phyloP scores from a whole-genome alignment of 2,888 invertebrate species.

The Caenorhabditis sp. region DNA sequence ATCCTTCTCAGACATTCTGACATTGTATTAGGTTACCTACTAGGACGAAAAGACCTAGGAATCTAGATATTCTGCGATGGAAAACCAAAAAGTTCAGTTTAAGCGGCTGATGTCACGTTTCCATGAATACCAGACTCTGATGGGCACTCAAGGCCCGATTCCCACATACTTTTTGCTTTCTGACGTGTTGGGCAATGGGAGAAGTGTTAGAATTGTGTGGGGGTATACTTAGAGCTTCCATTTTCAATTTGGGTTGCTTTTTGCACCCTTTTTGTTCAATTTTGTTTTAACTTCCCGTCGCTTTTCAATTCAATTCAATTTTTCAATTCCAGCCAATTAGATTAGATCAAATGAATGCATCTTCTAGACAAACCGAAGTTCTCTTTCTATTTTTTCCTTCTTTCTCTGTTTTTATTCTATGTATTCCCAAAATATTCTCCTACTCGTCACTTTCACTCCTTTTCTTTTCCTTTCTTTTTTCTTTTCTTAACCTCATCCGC shows the following conservation, averaged over 20 bases:
- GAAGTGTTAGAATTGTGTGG: neutral
- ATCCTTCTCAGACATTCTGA: constrained; percentile 15
- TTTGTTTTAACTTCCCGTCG: too few relatives aligned
- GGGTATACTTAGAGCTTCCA: neutral
- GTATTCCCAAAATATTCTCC: constrained; percentile 9
- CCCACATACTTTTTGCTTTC: constrained; percentile 5
- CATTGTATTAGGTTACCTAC: constrained; percentile 1
- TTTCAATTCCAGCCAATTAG: too few relatives aligned
- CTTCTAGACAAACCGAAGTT: too few relatives aligned
- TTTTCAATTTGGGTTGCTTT: too few relatives aligned
- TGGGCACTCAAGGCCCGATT: neutral
- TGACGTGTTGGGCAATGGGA: constrained; percentile 14
- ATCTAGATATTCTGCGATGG: neutral
- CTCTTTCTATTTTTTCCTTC: neutral
- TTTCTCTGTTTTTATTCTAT: constrained; percentile 8
- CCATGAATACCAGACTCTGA: constrained; percentile 15
- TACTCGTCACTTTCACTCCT: constrained; percentile 8
- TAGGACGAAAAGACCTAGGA: neutral
- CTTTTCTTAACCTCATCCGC: constrained; percentile 15
- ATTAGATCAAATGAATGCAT: too few relatives aligned
- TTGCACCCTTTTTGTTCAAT: too few relatives aligned
- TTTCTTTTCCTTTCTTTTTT: constrained; percentile 16
- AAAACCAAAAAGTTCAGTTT: too few relatives aligned
- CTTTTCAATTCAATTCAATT: too few relatives aligned
- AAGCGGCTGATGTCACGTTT: constrained; percentile 13